phyloP scores from a whole-genome alignment of 2,888 invertebrate genomes.

The Caenorhabditis sp. region DNA sequence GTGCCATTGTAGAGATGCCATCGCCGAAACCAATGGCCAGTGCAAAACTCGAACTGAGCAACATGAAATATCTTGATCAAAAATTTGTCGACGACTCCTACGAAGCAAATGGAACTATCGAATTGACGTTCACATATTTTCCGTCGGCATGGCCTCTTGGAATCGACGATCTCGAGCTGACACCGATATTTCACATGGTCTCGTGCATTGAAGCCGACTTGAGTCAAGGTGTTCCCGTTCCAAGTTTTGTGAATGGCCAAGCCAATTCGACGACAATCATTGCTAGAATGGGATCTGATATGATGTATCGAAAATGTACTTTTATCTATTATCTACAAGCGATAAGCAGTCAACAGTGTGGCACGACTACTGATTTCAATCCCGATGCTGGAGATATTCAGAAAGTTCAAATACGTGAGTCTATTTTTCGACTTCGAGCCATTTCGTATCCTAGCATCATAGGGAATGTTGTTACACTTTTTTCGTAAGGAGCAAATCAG shows the following conservation, averaged over 20 bases:
- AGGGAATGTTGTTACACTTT: too few species aligned
- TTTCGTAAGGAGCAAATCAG: too few species aligned
- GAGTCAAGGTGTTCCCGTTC: conserved; percentile 54
- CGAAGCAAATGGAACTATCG: conserved; percentile 57
- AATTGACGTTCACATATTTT: conserved; percentile 48
- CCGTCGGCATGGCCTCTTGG: conserved; percentile 62
- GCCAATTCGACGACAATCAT: conserved; percentile 9
- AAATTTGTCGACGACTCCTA: conserved; percentile 44
- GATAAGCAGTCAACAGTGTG: conserved; percentile 39
- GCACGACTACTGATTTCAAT: conserved; percentile 40
- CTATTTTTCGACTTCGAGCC: conserved; percentile 2
- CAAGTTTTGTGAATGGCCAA: conserved; percentile 58
- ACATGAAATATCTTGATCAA: not conserved
- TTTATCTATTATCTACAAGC: conserved; percentile 56
- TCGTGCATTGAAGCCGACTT: conserved; percentile 60
- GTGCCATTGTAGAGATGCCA: conserved; percentile 17
- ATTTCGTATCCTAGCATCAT: too few species aligned
- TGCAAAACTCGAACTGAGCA: conserved; percentile 18
- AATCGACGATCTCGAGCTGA: conserved; percentile 54
- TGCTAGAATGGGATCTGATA: conserved; percentile 52
- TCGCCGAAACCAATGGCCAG: conserved; percentile 28
- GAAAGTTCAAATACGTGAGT: conserved; percentile 55
- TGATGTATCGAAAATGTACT: conserved; percentile 63
- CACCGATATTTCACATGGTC: conserved; percentile 63
- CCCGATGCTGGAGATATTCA: conserved; percentile 15